Conservation (phyloP, 2,113 vertebrate species). For the Anarrhichthys ocellatus region DNA sequence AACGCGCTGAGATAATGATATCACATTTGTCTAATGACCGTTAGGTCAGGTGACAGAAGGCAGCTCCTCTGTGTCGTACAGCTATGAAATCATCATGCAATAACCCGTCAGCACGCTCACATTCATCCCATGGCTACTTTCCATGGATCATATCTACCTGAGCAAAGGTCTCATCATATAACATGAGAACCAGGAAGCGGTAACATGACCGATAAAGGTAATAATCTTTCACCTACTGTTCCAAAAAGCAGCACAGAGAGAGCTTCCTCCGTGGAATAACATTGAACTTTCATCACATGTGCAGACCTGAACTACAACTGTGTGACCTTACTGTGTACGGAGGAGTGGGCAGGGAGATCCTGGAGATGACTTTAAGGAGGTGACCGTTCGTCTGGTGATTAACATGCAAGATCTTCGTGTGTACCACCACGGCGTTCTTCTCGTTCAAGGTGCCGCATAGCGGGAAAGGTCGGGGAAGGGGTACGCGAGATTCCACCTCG, state of each 20-base stretch:
- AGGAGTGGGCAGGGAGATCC: conserved; percentile 95
- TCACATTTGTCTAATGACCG: conserved; percentile 6
- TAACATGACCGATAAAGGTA: conserved; percentile 32
- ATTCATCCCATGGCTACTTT: conserved; percentile 26
- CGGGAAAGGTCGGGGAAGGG: conserved; percentile 93
- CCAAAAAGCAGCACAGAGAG: conserved; percentile 12
- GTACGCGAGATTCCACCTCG: conserved; percentile 94
- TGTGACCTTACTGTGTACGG: conserved; percentile 95
- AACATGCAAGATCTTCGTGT: conserved; percentile 92
- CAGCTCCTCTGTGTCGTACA: neutral
- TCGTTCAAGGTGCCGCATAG: conserved; percentile 86
- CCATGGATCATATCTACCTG: conserved; percentile 64
- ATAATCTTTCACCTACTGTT: conserved; percentile 37
- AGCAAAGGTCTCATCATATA: conserved; percentile 74
- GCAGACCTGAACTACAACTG: conserved; percentile 11
- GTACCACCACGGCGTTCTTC: conserved; percentile 92
- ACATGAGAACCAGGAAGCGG: conserved; percentile 55
- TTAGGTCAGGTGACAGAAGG: conserved; percentile 28
- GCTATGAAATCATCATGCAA: conserved; percentile 18
- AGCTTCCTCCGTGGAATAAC: conserved; percentile 12
- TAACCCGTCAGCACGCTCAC: conserved; percentile 12
- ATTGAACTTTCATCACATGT: conserved; percentile 24
- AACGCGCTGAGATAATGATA: neutral
- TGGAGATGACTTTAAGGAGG: conserved; percentile 93
- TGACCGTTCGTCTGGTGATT: conserved; percentile 89